phyloP scores from a whole-genome alignment of 37 sponge, comb jelly and placozoan genomes.

The Theonella swinhoei region DNA sequence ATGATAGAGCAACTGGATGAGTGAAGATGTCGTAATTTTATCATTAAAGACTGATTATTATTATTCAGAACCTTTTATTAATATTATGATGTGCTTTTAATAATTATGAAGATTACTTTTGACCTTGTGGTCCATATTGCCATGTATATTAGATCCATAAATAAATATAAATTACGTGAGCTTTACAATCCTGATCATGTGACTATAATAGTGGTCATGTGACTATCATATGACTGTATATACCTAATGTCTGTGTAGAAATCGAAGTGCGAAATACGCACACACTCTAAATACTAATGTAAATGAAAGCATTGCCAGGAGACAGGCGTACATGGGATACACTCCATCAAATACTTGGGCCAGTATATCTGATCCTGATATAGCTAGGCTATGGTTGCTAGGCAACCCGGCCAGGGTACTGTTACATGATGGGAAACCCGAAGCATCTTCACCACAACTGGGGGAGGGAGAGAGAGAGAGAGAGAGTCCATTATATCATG shows the following conservation, averaged over 20 bases:
- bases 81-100: no score
- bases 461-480: background rate
- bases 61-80: no score
- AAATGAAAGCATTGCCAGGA: background rate
- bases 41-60: no score
- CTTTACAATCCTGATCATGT: background rate
- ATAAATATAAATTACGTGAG: no score
- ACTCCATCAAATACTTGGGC: background rate
- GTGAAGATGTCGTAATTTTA: background rate
- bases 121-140: background rate
- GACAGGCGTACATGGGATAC: slow-evolving; percentile 10
- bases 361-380: background rate
- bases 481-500: background rate
- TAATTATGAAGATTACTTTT: no score
- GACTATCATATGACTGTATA: background rate
- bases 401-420: background rate
- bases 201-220: background rate
- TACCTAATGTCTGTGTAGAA: slow-evolving; percentile 34
- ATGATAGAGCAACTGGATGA: background rate
- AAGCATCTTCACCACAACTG: slow-evolving; percentile 1
- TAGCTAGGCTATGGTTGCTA: background rate
- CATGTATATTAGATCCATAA: no score
- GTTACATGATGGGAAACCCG: background rate
- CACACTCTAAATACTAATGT: slow-evolving; percentile 15
- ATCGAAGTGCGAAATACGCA: slow-evolving; percentile 55